These are phyloP conservation scores for Myrmophylax atrothorax DNA, from an alignment of 2,113 vertebrate genomes.

Conservation along the genomic window DNA sequence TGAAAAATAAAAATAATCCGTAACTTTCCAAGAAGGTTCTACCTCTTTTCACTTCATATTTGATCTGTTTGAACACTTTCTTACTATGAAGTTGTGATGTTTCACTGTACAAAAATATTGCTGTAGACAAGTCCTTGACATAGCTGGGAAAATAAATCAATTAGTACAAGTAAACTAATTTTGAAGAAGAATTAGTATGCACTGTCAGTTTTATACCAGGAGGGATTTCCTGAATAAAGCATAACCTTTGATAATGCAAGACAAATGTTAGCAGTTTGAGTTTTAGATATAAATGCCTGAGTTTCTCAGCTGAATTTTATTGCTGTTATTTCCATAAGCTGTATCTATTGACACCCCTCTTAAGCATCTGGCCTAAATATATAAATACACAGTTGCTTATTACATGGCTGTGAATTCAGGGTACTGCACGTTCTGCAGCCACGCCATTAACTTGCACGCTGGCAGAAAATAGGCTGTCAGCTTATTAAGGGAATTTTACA, in stretches of 20 bases:
- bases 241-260: conserved; percentile 41
- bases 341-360: background rate
- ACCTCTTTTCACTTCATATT: background rate
- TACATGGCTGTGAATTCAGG: background rate
- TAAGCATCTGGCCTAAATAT: background rate
- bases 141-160: conserved; percentile 50
- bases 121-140: background rate
- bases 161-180: conserved; percentile 40
- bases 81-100: conserved; percentile 8
- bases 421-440: background rate
- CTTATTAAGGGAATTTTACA: conserved; percentile 32
- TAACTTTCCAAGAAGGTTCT: conserved; percentile 23
- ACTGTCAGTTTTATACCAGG: conserved; percentile 40
- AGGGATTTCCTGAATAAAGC: conserved; percentile 33
- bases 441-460: background rate
- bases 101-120: background rate
- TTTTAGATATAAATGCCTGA: conserved; percentile 15
- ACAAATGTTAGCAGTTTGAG: background rate
- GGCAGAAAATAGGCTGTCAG: conserved; percentile 19
- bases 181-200: conserved; percentile 54
- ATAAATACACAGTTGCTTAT: background rate
- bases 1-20: background rate
- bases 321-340: background rate
- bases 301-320: background rate
- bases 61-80: background rate